Evolutionary conservation across 2,888 invertebrate genomes (phyloP).

Genomic region (Chromoteleia sp.): DNA sequence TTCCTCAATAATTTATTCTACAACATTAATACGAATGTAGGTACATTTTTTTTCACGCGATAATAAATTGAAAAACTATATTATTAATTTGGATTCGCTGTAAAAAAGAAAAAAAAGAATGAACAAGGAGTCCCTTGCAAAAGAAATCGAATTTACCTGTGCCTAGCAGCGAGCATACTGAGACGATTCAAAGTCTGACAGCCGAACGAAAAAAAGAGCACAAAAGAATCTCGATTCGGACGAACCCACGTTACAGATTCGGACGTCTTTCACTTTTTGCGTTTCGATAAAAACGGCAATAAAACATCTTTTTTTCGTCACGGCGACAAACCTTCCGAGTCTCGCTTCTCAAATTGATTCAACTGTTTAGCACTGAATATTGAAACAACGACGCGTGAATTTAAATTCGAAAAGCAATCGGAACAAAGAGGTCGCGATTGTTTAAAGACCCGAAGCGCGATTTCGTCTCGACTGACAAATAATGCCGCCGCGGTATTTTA

Average conservation of each 20-base stretch:
- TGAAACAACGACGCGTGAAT: too few relatives aligned
- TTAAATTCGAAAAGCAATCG: too few relatives aligned
- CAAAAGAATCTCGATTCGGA: conserved; percentile 39
- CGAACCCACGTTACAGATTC: conserved; percentile 51
- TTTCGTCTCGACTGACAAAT: neutral
- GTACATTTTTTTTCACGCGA: too few relatives aligned
- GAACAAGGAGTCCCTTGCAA: too few relatives aligned
- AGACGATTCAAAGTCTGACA: too few relatives aligned
- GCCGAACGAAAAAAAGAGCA: conserved; percentile 34
- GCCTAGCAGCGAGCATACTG: conserved; percentile 77
- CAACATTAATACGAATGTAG: too few relatives aligned
- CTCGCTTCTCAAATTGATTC: neutral
- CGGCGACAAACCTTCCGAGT: conserved; percentile 1
- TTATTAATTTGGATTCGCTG: too few relatives aligned
- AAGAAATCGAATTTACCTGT: conserved; percentile 75
- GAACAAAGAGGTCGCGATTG: too few relatives aligned
- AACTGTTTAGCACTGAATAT: neutral
- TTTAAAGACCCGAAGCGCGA: too few relatives aligned
- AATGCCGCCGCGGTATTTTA: conserved; percentile 25
- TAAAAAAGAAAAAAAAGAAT: too few relatives aligned
- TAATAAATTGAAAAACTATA: too few relatives aligned
- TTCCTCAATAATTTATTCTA: too few relatives aligned
- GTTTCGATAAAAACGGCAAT: conserved; percentile 30
- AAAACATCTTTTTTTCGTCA: conserved; percentile 1
- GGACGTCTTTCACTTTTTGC: conserved; percentile 49